A percentile compares a stretch with the other conserved stretches of the same genome.
Conservation (phyloP, 2,797 vertebrate genomes). For the Rhinichthys osculus region DNA sequence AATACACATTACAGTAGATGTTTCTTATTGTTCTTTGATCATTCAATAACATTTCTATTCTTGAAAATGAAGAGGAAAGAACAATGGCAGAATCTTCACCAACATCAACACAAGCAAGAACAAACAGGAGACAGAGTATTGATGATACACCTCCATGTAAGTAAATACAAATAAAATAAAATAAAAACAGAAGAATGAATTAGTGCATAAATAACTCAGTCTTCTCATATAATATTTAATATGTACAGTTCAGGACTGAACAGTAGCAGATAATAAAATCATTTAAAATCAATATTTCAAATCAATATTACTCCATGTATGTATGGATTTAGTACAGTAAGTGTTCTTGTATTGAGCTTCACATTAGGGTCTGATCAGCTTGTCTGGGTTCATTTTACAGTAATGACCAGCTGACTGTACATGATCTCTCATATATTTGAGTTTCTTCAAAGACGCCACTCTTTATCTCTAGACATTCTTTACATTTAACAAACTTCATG, state of each 20-base stretch:
- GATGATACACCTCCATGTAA: accelerated
- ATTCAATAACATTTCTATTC: too few species aligned
- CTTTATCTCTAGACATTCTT: not conserved
- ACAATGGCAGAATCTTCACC: conserved; percentile 4
- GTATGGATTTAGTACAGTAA: too few species aligned
- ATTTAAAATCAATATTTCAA: not conserved
- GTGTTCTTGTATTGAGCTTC: not conserved
- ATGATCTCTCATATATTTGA: not conserved
- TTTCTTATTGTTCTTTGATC: too few species aligned
- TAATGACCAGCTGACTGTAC: not conserved
- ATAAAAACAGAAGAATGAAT: not conserved
- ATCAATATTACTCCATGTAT: not conserved
- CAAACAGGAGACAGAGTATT: not conserved
- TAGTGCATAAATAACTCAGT: not conserved
- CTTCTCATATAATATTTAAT: not conserved
- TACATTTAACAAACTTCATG: not conserved
- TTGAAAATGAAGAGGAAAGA: not conserved
- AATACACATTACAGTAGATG: too few species aligned
- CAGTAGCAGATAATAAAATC: not conserved
- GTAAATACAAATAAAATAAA: not conserved
- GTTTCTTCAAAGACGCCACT: too few species aligned
- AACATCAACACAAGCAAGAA: not conserved
- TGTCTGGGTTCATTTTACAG: not conserved
- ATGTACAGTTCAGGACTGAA: not conserved
- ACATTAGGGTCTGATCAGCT: not conserved